These are phyloP conservation scores for Heteractis magnifica DNA, from an alignment of 92 coral and sea anemone genomes.

Conservation along the genomic window DNA sequence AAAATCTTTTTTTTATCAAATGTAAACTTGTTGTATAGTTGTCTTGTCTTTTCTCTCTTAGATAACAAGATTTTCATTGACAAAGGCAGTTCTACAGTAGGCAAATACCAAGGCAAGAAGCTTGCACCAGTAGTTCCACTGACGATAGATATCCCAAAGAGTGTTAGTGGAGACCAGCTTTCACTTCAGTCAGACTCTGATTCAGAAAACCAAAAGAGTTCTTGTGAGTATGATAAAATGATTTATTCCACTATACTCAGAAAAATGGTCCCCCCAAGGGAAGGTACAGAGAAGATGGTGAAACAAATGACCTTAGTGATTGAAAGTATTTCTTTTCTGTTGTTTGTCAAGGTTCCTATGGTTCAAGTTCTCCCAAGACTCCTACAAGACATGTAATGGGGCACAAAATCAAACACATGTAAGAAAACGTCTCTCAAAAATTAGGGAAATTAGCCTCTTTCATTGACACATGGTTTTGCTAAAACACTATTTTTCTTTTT, in stretches of 20 bases:
- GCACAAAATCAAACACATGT: slow-evolving; percentile 87
- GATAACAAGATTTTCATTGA: slow-evolving; percentile 63
- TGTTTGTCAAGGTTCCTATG: slow-evolving; percentile 50
- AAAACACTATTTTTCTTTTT: too few relatives aligned
- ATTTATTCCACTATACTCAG: too few relatives aligned
- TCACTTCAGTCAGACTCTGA: slow-evolving; percentile 72
- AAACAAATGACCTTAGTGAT: too few relatives aligned
- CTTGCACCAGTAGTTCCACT: slow-evolving; percentile 56
- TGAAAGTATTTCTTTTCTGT: not conserved
- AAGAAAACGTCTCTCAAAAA: not conserved
- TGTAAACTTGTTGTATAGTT: not conserved
- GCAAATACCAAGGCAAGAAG: slow-evolving; percentile 70
- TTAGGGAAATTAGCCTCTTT: too few relatives aligned
- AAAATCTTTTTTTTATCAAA: too few relatives aligned
- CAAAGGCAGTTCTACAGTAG: slow-evolving; percentile 73
- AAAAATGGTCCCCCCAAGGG: too few relatives aligned
- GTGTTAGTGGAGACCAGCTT: slow-evolving; percentile 66
- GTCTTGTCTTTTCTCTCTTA: not conserved
- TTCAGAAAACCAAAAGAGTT: slow-evolving; percentile 69
- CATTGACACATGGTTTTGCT: too few relatives aligned
- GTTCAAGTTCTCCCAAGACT: slow-evolving; percentile 82
- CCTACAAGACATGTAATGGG: slow-evolving; percentile 85
- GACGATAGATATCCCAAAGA: slow-evolving; percentile 74
- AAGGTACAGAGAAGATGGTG: too few relatives aligned
- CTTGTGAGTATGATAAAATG: slow-evolving; percentile 49